Base-by-base conservation (phyloP, 2,888 invertebrate genomes). In the Nomada ferruginata region DNA sequence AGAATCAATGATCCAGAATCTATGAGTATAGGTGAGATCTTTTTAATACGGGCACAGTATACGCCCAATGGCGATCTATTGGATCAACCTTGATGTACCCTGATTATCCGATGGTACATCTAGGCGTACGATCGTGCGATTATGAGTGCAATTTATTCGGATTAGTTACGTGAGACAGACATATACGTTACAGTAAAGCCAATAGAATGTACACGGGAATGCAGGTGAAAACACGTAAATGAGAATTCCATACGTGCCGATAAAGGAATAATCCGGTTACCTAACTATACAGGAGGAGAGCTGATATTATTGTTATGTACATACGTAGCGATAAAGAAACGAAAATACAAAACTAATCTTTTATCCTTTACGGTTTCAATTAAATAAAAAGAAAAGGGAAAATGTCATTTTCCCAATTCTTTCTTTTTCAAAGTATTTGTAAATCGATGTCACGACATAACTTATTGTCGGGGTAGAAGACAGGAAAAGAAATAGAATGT, bases 1-100 rank as follows among this genome's bases (percentile, higher is more conserved):
- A 70, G 79, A 26, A 69, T 71, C 52, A 64, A 79, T 63, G 61
- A 65, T 76, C 26, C 29, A 57, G 59, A 57, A 72, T 50, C 44
- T 50, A 29, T 57, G 64, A 23, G 57, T 26, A 57, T 36, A 61
- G 20, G 20, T 60, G 23, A 47, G 44, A 23, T 61, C 63, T 60
- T 63, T n/a, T 42, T 15, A 44, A 53, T 61, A 50, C 44, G 18
- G 36, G 1, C 44, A 20, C n/a, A 29, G 26, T 70, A 11, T 88
- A 84, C 84, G 81, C 84, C 88, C 88, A 89, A 86, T 87, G 86
- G 74, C 81, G 78, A 72, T 83, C 85, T 87, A 91, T 90, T 89
- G 85, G 85, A 91, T 91, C 88, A 90, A 90, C 91, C 92, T 92
- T 92, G 92, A 87, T 88, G 82, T 87, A 84, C 86, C 87, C 89